phyloP scores from a whole-genome alignment of 2,113 vertebrate species.

The Tyto alba region DNA sequence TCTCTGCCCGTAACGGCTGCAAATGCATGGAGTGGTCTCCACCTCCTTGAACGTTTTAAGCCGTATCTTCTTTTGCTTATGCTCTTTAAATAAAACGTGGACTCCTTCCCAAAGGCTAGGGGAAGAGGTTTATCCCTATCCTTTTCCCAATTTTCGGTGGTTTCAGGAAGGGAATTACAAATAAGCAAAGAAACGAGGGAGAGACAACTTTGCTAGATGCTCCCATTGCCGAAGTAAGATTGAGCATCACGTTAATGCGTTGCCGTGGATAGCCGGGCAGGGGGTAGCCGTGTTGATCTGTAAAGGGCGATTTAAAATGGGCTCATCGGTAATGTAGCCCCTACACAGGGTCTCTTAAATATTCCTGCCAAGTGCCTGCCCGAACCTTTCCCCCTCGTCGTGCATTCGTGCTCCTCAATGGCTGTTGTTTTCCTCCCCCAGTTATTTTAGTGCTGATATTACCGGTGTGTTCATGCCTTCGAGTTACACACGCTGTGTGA shows the following conservation, averaged over 20 bases:
- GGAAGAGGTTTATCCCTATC: slow-evolving; percentile 63
- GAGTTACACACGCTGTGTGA: background rate
- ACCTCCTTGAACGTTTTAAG: slow-evolving; percentile 46
- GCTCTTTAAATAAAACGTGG: slow-evolving; percentile 61
- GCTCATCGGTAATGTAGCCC: slow-evolving; percentile 51
- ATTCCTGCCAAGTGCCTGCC: slow-evolving; percentile 18
- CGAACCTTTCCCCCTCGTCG: background rate
- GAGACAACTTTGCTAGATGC: slow-evolving; percentile 76
- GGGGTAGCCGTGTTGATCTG: slow-evolving; percentile 81
- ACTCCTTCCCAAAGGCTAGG: slow-evolving; percentile 70
- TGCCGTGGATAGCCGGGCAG: slow-evolving; percentile 78
- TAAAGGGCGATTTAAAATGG: slow-evolving; percentile 76
- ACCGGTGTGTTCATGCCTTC: background rate
- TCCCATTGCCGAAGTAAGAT: slow-evolving; percentile 81
- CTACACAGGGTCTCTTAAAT: slow-evolving; percentile 30
- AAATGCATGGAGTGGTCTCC: slow-evolving; percentile 67
- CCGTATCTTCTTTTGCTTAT: slow-evolving; percentile 43
- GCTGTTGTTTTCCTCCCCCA: background rate
- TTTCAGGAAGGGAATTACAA: slow-evolving; percentile 64
- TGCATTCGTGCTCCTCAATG: background rate
- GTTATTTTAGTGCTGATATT: background rate
- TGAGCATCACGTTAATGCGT: slow-evolving; percentile 88
- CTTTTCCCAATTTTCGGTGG: slow-evolving; percentile 27
- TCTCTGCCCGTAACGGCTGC: slow-evolving; percentile 80
- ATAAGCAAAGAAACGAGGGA: slow-evolving; percentile 35